Percentiles rank a stretch among this genome's conserved stretches.
phyloP scores from a whole-genome alignment of 2,113 vertebrate species.

The Calyptomena viridis region DNA sequence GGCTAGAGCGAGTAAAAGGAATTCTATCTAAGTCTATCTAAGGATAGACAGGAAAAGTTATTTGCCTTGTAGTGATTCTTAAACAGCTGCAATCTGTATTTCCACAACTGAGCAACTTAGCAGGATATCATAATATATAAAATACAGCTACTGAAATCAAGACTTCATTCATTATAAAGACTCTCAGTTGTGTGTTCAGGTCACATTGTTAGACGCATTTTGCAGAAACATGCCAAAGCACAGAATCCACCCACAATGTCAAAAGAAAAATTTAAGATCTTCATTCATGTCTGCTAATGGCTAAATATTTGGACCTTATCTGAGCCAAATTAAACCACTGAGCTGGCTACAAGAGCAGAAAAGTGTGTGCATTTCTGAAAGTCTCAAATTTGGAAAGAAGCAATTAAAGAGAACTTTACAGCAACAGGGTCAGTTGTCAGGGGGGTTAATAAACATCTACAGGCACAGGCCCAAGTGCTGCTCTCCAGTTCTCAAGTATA shows the following conservation, averaged over 20 bases:
- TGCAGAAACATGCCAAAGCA: background rate
- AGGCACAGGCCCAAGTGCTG: background rate
- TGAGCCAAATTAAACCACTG: background rate
- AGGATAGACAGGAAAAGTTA: slow-evolving; percentile 13
- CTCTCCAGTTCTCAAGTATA: background rate
- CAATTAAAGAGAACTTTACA: background rate
- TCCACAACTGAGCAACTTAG: slow-evolving; percentile 17
- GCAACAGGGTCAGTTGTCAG: background rate
- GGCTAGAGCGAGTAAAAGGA: background rate
- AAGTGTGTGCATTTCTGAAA: background rate
- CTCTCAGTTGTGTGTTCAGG: background rate
- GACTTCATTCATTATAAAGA: slow-evolving; percentile 12
- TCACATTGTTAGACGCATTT: background rate
- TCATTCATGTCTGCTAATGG: background rate
- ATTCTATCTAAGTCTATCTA: background rate
- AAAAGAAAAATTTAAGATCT: slow-evolving; percentile 41
- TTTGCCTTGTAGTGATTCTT: slow-evolving; percentile 46
- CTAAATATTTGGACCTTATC: background rate
- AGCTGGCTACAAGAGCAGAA: background rate
- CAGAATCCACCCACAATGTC: background rate
- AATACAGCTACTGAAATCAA: slow-evolving; percentile 41
- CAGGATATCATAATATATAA: slow-evolving; percentile 15
- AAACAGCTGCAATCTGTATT: slow-evolving; percentile 23
- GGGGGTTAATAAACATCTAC: background rate
- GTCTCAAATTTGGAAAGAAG: slow-evolving; percentile 4